Conservation (phyloP, 1,140 invertebrate genomes). For the Acromyrmex charruanus region DNA sequence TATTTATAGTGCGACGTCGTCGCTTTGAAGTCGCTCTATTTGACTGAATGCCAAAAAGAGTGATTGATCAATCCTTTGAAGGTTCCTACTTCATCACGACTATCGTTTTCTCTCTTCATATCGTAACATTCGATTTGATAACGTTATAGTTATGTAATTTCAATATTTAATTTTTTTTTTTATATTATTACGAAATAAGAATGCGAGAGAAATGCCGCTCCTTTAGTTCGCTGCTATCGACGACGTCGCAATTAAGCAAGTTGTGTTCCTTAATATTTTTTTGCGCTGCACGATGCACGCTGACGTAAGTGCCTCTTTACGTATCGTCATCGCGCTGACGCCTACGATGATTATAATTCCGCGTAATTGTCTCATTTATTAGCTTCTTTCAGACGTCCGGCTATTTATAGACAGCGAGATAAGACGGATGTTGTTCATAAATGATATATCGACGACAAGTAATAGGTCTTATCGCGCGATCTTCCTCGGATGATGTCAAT, state of each 20-base stretch:
- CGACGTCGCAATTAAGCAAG: slow-evolving; percentile 54
- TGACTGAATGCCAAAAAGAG: neutral
- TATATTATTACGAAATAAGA: slow-evolving; percentile 13
- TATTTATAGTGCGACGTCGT: too few species aligned
- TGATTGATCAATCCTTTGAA: neutral
- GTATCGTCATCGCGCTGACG: slow-evolving; percentile 58
- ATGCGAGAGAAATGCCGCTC: slow-evolving; percentile 8
- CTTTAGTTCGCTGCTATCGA: neutral
- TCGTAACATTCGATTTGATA: slow-evolving; percentile 18
- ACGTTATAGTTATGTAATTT: slow-evolving; percentile 26
- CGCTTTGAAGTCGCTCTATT: neutral
- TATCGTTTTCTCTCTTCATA: neutral
- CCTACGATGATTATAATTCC: slow-evolving; percentile 74
- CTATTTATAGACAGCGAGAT: slow-evolving; percentile 69
- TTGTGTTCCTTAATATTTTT: slow-evolving; percentile 68
- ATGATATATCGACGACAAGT: slow-evolving; percentile 51
- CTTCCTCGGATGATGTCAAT: neutral
- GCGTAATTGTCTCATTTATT: slow-evolving; percentile 76
- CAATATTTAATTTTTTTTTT: neutral
- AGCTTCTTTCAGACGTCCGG: slow-evolving; percentile 61
- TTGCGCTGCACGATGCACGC: slow-evolving; percentile 42
- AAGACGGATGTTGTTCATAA: neutral
- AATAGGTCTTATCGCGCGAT: neutral
- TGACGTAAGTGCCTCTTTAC: slow-evolving; percentile 71
- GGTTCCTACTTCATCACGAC: slow-evolving; percentile 41